Base-by-base conservation (phyloP, 2,888 invertebrate species). In the Cerastoderma edule region DNA sequence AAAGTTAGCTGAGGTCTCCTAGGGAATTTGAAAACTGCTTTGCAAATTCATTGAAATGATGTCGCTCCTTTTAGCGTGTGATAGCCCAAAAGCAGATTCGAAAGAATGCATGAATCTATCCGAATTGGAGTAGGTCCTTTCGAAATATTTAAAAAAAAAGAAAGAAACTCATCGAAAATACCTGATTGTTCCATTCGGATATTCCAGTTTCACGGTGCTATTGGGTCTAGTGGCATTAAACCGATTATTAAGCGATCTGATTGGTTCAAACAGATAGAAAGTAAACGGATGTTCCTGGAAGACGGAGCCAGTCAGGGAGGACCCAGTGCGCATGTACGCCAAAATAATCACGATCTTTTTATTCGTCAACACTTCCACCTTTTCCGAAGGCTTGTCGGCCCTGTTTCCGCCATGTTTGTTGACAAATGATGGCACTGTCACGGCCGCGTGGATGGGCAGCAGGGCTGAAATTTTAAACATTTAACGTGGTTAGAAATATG, bases 241-340 rank as follows among this genome's bases (percentile, higher is more conserved):
- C 24, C 8, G 32, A 10, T 54, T 39, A 24, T 35, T 24, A 8
- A 76, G 6, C 33, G 44, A 22, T 30, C 72, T 53, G 13, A 76
- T 44, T 30, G 76, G 72, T 72, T 76, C 76, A 72, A 76, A 76
- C 1, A 68, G 53, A 39, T 76, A 76, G 33, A 72, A 76, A 0
- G 76, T 67, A 10, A 48, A 32, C 22, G 70, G 70, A 63, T 71
- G 54, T 46, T 75, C 67, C 28, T 71, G 67, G 3, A 75, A 28
- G 8, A 75, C 24, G 8, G 67, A 64, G 6, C 56, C 76, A n/a
- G 65, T 68, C 32, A 72, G 30, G 5, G 72, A 64, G 2, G 76
- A 76, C 16, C 76, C 76, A 0, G 72, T 72, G 22, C 76, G 67
- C 76, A 76, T 76, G 27, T 76, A 76, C 4, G 76, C 76, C 28